Conservation (phyloP, 2,797 vertebrate species). For the Aphelocoma californica region DNA sequence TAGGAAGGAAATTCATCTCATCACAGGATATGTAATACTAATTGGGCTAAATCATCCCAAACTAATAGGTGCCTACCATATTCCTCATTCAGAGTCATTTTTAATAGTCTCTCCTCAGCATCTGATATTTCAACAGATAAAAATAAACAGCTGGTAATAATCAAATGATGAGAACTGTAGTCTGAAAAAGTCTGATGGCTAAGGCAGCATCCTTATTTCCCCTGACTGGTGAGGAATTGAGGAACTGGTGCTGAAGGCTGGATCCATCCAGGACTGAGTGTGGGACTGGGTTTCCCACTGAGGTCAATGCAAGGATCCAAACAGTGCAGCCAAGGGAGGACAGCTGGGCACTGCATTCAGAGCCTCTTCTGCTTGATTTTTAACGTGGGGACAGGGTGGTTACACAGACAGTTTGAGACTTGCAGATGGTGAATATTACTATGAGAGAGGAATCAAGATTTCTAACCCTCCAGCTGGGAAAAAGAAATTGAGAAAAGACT, state of each 20-base stretch:
- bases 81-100: not conserved
- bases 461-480: not conserved
- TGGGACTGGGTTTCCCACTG: not conserved
- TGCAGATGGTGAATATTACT: not conserved
- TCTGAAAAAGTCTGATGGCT: not conserved
- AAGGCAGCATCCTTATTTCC: not conserved
- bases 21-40: not conserved
- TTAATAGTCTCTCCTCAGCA: not conserved
- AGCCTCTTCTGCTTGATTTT: not conserved
- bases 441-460: not conserved
- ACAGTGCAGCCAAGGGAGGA: not conserved
- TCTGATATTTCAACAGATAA: not conserved
- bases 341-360: not conserved
- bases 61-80: not conserved
- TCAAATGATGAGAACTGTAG: not conserved
- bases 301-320: rapidly evolving
- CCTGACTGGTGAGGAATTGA: not conserved
- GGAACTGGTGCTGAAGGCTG: not conserved
- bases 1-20: not conserved
- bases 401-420: not conserved
- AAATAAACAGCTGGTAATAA: not conserved
- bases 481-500: not conserved
- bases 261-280: not conserved
- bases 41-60: not conserved
- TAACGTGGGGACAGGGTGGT: not conserved